Conservation (phyloP, 1,140 invertebrate species). For the Phortica variegata region DNA sequence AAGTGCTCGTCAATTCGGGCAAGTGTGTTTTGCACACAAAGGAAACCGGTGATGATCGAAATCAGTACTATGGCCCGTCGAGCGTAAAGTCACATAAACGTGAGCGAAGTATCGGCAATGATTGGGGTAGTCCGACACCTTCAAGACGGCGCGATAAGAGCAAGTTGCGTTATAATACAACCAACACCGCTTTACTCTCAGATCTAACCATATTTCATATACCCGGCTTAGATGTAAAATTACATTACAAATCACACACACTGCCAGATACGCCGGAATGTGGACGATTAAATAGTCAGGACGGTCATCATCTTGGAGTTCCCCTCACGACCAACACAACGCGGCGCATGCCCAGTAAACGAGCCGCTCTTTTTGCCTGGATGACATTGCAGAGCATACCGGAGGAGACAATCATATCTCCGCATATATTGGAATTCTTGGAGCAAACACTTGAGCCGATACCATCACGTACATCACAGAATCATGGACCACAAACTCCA, state of each 20-base stretch:
- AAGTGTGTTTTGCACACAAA: conserved; percentile 96
- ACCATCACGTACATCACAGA: conserved; percentile 65
- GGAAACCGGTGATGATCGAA: conserved; percentile 71
- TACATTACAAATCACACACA: conserved; percentile 87
- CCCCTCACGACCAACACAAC: conserved; percentile 27
- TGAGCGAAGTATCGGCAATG: conserved; percentile 51
- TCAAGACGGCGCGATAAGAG: conserved; percentile 59
- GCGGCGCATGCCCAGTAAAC: conserved; percentile 66
- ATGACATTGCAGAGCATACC: conserved; percentile 93
- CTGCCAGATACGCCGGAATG: conserved; percentile 60
- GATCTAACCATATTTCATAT: conserved; percentile 93
- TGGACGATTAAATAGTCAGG: conserved; percentile 9
- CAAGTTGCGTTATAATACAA: conserved; percentile 55
- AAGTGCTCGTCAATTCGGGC: conserved; percentile 94
- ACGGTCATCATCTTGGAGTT: conserved; percentile 39
- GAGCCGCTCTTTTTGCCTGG: conserved; percentile 93
- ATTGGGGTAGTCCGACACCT: conserved; percentile 60
- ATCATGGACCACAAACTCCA: conserved; percentile 33
- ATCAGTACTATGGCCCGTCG: conserved; percentile 57
- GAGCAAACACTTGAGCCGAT: conserved; percentile 94
- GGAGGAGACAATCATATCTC: conserved; percentile 93
- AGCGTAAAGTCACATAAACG: conserved; percentile 49
- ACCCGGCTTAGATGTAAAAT: conserved; percentile 91
- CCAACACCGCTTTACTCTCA: conserved; percentile 62
- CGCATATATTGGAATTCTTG: conserved; percentile 90